These are phyloP conservation scores for Callochromis pleurospilus DNA, from an alignment of 2,113 vertebrate genomes.

Conservation along the genomic window DNA sequence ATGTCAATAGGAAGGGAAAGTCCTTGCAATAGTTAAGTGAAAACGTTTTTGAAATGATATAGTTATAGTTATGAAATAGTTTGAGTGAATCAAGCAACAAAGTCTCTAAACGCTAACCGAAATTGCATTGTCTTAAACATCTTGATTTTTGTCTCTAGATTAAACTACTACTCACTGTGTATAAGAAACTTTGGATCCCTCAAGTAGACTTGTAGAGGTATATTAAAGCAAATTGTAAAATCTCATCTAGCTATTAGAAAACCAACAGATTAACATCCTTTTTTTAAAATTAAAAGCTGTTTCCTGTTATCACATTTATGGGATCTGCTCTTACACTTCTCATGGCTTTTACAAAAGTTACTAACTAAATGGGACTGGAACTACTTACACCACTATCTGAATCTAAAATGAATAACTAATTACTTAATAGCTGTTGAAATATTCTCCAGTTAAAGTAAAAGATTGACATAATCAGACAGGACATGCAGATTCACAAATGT, in stretches of 20 bases:
- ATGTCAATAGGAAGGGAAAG: not conserved
- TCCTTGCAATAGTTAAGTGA: not conserved
- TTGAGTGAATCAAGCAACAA: not conserved
- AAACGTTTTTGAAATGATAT: not conserved
- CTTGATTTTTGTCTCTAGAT: not conserved
- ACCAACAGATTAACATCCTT: not conserved
- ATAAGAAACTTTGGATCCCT: not conserved
- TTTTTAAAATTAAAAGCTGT: not conserved
- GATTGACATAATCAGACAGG: not conserved
- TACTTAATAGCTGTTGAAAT: not conserved
- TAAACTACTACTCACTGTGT: not conserved
- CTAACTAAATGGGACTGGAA: not conserved
- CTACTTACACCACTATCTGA: not conserved
- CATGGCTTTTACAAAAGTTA: not conserved
- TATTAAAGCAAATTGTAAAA: not conserved
- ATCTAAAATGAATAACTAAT: conserved; percentile 5
- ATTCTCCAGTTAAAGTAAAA: not conserved
- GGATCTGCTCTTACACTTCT: not conserved
- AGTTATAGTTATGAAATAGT: not conserved
- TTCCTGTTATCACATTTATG: not conserved
- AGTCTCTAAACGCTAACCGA: not conserved
- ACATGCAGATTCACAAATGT: not conserved
- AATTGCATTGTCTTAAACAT: not conserved
- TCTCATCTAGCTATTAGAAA: not conserved
- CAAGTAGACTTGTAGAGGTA: not conserved